A percentile compares a stretch with the other conserved stretches of the same genome.
Conservation (phyloP, 2,888 invertebrate genomes). For the Aspidapion aeneum region DNA sequence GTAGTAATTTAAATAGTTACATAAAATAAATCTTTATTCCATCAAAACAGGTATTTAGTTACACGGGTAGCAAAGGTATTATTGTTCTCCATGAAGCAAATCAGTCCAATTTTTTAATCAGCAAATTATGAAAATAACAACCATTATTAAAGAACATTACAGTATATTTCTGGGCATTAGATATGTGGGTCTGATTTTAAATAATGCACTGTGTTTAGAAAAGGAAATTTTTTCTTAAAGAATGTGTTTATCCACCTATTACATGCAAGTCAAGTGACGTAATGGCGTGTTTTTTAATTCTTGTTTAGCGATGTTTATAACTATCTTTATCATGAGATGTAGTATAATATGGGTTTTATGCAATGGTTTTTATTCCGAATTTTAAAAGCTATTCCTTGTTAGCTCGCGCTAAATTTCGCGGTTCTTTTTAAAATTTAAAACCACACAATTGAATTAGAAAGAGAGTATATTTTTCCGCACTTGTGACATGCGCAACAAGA, state of each 20-base stretch:
- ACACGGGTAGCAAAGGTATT: neutral
- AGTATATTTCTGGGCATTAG: neutral
- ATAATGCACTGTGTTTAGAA: neutral
- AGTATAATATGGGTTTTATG: no score
- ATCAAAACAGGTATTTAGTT: neutral
- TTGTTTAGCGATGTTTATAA: neutral
- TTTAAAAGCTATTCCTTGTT: no score
- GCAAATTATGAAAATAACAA: neutral
- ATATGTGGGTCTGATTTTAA: neutral
- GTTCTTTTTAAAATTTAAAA: no score
- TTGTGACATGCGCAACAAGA: no score
- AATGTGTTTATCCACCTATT: neutral
- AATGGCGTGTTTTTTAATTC: neutral
- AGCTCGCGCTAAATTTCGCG: no score
- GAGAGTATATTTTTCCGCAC: no score
- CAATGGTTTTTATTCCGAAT: no score
- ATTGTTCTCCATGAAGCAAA: neutral
- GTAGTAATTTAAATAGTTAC: neutral
- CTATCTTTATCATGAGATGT: neutral
- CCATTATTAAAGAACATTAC: neutral
- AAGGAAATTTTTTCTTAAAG: neutral
- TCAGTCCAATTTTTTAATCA: neutral
- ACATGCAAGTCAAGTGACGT: neutral
- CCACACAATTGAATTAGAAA: no score
- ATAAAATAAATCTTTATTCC: neutral